These are phyloP conservation scores for Acleris sparsana DNA, from an alignment of 2,888 invertebrate genomes.

Conservation along the genomic window DNA sequence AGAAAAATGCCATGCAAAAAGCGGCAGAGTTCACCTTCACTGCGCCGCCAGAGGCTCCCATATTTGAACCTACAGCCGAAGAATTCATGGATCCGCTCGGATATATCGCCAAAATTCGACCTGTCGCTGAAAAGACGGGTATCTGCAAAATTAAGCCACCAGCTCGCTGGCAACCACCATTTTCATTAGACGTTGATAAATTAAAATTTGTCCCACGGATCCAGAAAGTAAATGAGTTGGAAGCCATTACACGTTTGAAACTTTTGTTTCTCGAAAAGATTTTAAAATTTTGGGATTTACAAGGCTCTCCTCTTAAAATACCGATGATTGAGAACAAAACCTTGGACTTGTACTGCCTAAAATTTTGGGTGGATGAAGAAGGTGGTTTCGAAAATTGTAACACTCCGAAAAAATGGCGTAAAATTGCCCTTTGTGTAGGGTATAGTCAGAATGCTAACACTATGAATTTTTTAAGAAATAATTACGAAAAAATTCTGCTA, in stretches of 20 bases:
- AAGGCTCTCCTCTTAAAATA: constrained; percentile 85
- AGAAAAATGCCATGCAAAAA: constrained; percentile 81
- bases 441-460: constrained; percentile 83
- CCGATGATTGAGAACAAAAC: constrained; percentile 88
- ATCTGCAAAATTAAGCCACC: constrained; percentile 91
- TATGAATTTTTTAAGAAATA: constrained; percentile 82
- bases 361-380: constrained; percentile 84
- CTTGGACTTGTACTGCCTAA: constrained; percentile 87
- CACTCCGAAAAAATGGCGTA: constrained; percentile 86
- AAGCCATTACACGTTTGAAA: constrained; percentile 89
- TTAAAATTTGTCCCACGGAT: constrained; percentile 81
- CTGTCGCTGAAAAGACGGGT: constrained; percentile 88
- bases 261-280: constrained; percentile 89
- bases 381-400: constrained; percentile 85
- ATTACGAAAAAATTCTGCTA: constrained; percentile 87
- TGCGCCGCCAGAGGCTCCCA: constrained; percentile 86
- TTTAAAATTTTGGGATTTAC: constrained; percentile 89
- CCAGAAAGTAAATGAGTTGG: constrained; percentile 81
- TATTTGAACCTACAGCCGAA: constrained; percentile 88
- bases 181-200: constrained; percentile 89
- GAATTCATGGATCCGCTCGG: constrained; percentile 89
- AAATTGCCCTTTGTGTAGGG: constrained; percentile 85
- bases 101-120: constrained; percentile 89
- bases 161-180: constrained; percentile 89
- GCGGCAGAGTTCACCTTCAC: constrained; percentile 80